Base-by-base conservation (phyloP, 2,888 invertebrate genomes). In the Agriotes lineatus region DNA sequence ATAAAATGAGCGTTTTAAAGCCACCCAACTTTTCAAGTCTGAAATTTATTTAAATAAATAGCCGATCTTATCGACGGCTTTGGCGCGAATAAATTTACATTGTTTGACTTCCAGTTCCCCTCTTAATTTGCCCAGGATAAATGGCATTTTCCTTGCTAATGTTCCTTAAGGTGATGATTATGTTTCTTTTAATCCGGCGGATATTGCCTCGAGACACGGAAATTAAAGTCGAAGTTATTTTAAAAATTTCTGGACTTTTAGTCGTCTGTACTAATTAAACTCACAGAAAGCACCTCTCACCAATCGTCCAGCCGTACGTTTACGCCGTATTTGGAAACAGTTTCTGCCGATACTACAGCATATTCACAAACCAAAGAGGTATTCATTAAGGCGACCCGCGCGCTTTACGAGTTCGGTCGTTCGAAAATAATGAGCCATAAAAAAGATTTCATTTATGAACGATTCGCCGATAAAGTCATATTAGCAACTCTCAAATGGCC, bases 401-500 rank as follows among this genome's bases (percentile, higher is more conserved):
- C 48, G 39, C 50, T 61, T 61, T 61, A 61, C 61, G 50, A 52
- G 45, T 48, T 60, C 45, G 65, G 35, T 65, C 48, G 50, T 65
- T 65, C 20, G 45, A 39, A 65, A 50, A 45, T 65, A 65, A 65
- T 58, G 65, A 58, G 19, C 50, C 57, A 58, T 65, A 65, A 65
- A 65, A 58, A 57, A 59, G 33, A 52, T 50, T 60, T 59, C 39
- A 59, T 39, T 65, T 65, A 57, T 58, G 48, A 58, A 65, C 58
- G 39, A 58, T 63, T 63, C 56, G 12, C 22, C 65, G 37, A 65
- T 57, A 65, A 65, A 65, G 45, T 65, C 52, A 52, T 35, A 52
- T 52, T 52, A 52, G 52, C 33, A 33, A 18, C 33, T 52, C 33
- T 52, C 33, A 52, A 52, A 52, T 52, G 52, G 52, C 52, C 18